A percentile compares a stretch with the other conserved stretches of the same genome.
Conservation (phyloP, 92 coral and sea anemone genomes). For the Porites evermanni region DNA sequence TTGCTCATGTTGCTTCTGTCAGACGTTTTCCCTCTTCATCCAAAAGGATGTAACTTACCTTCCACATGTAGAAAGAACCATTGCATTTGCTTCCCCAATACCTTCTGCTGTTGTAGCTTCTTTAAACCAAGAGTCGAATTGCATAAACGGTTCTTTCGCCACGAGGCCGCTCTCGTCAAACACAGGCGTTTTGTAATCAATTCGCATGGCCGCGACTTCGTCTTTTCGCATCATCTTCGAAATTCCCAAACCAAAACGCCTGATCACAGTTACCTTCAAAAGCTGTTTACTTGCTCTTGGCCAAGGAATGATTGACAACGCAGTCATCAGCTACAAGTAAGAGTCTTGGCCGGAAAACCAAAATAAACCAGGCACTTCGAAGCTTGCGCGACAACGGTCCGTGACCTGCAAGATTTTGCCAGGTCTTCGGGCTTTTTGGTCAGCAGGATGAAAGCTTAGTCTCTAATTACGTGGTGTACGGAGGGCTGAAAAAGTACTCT, state of each 20-base stretch:
- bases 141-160: constrained; percentile 84
- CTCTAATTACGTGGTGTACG: no score
- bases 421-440: no score
- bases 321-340: neutral
- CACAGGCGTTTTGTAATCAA: constrained; percentile 63
- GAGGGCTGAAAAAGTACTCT: no score
- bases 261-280: neutral
- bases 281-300: neutral
- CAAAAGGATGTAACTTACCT: constrained; percentile 56
- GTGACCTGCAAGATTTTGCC: no score
- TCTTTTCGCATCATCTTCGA: constrained; percentile 69
- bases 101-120: constrained; percentile 73
- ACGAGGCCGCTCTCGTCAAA: constrained; percentile 68
- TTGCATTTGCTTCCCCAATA: constrained; percentile 91
- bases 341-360: neutral
- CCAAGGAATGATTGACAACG: neutral
- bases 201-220: constrained; percentile 91
- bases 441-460: no score
- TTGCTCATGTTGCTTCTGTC: no score
- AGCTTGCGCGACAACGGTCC: no score
- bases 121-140: constrained; percentile 90
- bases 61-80: constrained; percentile 93
- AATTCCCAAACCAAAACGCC: neutral
- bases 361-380: no score
- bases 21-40: neutral